Conservation (phyloP, 2,888 invertebrate species). For the Gibbula magus region DNA sequence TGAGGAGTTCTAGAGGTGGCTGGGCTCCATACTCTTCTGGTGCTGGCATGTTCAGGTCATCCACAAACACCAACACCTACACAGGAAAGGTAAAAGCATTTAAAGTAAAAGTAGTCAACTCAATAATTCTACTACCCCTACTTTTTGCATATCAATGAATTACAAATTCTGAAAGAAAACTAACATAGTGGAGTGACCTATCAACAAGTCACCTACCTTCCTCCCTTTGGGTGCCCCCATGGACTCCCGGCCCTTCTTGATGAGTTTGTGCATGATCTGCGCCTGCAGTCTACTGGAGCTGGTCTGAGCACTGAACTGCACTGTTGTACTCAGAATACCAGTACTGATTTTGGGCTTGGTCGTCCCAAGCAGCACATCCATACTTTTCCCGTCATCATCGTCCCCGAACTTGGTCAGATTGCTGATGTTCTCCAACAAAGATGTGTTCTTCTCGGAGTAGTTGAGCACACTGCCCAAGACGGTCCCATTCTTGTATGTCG, state of each 20-base stretch:
- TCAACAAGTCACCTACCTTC: constrained; percentile 58
- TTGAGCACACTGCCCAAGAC: constrained; percentile 71
- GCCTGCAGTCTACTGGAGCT: constrained; percentile 68
- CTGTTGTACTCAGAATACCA: constrained; percentile 66
- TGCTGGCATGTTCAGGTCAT: constrained; percentile 75
- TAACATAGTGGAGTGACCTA: no score
- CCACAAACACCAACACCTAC: constrained; percentile 73
- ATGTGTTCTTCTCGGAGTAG: constrained; percentile 71
- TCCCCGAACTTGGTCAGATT: constrained; percentile 65
- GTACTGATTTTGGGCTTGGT: constrained; percentile 43
- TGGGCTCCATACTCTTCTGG: constrained; percentile 74
- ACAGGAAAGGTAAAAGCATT: neutral
- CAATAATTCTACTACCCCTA: neutral
- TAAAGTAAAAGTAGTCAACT: neutral
- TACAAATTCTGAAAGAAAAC: no score
- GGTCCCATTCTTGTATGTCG: constrained; percentile 64
- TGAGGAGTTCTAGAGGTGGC: constrained; percentile 73
- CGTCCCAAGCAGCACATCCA: constrained; percentile 63
- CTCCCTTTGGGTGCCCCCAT: constrained; percentile 73
- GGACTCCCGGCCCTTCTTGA: constrained; percentile 73
- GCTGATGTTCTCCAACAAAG: constrained; percentile 70
- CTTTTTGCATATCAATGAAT: no score
- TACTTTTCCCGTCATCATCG: constrained; percentile 53
- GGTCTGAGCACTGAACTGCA: constrained; percentile 75
- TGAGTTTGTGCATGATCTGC: constrained; percentile 70